Base-by-base conservation (phyloP, 1,140 invertebrate genomes). In the Chrysopa pallens region DNA sequence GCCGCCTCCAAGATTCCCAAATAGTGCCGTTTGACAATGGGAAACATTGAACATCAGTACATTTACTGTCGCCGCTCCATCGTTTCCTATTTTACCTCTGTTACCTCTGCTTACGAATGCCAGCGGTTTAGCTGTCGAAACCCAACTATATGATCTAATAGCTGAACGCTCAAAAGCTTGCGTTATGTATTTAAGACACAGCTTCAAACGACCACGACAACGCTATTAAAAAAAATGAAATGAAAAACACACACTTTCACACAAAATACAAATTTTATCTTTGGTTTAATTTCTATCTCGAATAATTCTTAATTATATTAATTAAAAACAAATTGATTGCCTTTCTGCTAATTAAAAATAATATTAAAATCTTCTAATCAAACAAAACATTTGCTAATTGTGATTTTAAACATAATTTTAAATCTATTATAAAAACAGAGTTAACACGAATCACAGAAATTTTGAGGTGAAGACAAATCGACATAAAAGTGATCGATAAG, bases 1-100 rank as follows among this genome's bases (percentile, higher is more conserved):
- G 66, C 72, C 71, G 56, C 71, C 68, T 57, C 70, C 70, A 60
- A 64, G 71, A 56, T 74, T 72, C 63, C 71, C 70, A 60, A 73
- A 71, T 67, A 73, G 64, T 66, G 71, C 68, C 67, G 72, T 74
- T 64, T 75, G 72, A 75, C 72, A 73, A 68, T 72, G 69, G 71
- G 69, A 68, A 69, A 65, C 58, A 61, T 67, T 68, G 61, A 67
- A 68, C 60, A 66, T 64, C 55, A 53, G 55, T 52, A 62, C 57
- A 47, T 52, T 62, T 50, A 55, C 50, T 42, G 36, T 46, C 52
- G 53, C 55, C 42, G 48, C 63, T 52, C 64, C 62, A 45, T 55
- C 62, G 46, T 62, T 60, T 42, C 52, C 58, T 44, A 62, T 62
- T 41, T 56, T 66, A 39, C 51, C 47, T 8, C 11, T 47, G 46